These are phyloP conservation scores for Octodonta nipae DNA, from an alignment of 2,888 invertebrate species.

Conservation along the genomic window DNA sequence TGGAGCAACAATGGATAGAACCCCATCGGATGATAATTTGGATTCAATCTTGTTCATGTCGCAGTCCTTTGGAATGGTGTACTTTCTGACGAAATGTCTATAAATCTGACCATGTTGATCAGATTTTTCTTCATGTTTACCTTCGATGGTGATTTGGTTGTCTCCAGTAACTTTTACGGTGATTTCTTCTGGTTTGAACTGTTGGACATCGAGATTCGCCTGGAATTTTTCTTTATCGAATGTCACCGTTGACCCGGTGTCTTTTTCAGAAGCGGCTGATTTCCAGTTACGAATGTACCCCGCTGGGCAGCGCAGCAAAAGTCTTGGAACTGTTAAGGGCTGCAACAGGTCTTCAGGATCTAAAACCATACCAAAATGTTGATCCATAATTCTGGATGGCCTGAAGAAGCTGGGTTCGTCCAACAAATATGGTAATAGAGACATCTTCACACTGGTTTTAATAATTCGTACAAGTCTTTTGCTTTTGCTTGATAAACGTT, in stretches of 20 bases:
- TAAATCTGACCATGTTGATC: conserved; percentile 65
- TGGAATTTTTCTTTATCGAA: conserved; percentile 53
- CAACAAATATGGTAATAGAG: conserved; percentile 9
- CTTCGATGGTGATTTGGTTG: conserved; percentile 56
- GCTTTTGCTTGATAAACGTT: not conserved
- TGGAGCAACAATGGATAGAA: conserved; percentile 55
- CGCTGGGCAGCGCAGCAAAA: conserved; percentile 9
- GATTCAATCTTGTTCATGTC: conserved; percentile 59
- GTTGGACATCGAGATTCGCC: conserved; percentile 60
- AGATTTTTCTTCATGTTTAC: conserved; percentile 62
- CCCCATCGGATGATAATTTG: conserved; percentile 63
- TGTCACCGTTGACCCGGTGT: conserved; percentile 14
- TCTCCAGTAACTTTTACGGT: conserved; percentile 55
- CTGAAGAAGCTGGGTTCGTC: conserved; percentile 8
- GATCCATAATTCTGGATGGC: conserved; percentile 12
- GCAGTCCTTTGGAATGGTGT: conserved; percentile 58
- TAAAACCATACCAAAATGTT: conserved; percentile 9
- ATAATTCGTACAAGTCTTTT: conserved; percentile 1
- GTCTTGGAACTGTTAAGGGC: conserved; percentile 8
- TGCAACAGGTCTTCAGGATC: conserved; percentile 11
- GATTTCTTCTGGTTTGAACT: conserved; percentile 65
- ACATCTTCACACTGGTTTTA: conserved; percentile 2
- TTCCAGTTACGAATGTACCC: conserved; percentile 16
- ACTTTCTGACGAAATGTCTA: conserved; percentile 62
- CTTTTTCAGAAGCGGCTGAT: conserved; percentile 8